Percentiles rank a stretch among this genome's conserved stretches.
Conservation (phyloP, 2,888 invertebrate species). For the Aromia moschata region DNA sequence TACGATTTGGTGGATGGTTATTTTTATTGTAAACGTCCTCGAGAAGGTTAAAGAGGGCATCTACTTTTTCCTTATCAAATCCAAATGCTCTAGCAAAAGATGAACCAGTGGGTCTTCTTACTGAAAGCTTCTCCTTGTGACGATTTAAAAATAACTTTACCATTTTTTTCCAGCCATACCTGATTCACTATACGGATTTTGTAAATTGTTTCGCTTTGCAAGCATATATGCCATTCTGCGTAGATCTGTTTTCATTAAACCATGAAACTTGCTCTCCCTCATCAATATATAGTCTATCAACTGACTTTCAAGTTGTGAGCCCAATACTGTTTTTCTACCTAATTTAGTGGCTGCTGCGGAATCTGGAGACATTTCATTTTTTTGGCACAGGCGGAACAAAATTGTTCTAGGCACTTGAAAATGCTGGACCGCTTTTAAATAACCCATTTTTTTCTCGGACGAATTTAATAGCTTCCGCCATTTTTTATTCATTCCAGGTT, state of each 20-base stretch:
- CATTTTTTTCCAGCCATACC: conserved; percentile 6
- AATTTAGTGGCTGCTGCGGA: conserved; percentile 10
- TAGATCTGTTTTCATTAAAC: neutral
- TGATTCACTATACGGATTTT: conserved; percentile 8
- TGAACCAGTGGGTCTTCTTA: conserved; percentile 2
- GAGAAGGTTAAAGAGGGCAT: conserved; percentile 7
- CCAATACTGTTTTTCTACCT: conserved; percentile 14
- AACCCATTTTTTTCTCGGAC: conserved; percentile 20
- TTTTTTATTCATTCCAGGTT: conserved; percentile 1
- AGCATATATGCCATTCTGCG: conserved; percentile 1
- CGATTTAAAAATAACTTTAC: conserved; percentile 9
- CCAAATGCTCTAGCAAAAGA: conserved; percentile 26
- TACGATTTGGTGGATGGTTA: conserved; percentile 38
- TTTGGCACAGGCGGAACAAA: conserved; percentile 5
- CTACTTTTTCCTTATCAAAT: conserved; percentile 18
- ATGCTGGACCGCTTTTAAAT: conserved; percentile 15
- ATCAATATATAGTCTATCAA: conserved; percentile 4
- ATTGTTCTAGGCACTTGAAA: conserved; percentile 17
- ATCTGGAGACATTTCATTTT: neutral
- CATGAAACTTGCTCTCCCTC: conserved; percentile 10
- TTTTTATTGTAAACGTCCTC: conserved; percentile 10
- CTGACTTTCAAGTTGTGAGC: neutral
- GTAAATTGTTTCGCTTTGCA: conserved; percentile 1
- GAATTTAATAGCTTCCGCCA: conserved; percentile 17
- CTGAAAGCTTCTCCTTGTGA: conserved; percentile 5